Conservation (phyloP, 2,888 invertebrate species). For the Listrodromus nycthemerus region DNA sequence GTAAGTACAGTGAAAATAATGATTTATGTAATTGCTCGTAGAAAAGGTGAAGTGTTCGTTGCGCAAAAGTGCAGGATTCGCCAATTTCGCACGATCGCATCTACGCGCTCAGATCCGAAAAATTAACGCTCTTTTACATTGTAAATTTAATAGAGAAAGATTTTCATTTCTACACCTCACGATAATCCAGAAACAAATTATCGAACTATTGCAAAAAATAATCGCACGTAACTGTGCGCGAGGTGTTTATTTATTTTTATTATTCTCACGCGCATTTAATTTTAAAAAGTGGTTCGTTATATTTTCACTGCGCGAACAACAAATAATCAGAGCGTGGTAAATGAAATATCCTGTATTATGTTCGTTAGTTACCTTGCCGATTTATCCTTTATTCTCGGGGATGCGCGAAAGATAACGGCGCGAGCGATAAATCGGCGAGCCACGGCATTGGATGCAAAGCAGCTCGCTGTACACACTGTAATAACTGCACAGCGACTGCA, state of each 20-base stretch:
- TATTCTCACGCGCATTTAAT: neutral
- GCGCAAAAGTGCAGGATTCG: neutral
- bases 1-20: neutral
- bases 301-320: neutral
- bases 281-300: neutral
- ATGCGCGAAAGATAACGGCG: slow-evolving; percentile 16
- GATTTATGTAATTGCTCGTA: neutral
- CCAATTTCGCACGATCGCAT: neutral
- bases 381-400: slow-evolving; percentile 25
- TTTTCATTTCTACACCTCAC: neutral
- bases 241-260: neutral
- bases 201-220: neutral
- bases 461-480: slow-evolving; percentile 1
- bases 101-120: neutral
- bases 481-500: slow-evolving; percentile 4
- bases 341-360: slow-evolving; percentile 12
- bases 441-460: slow-evolving; percentile 1
- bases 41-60: neutral
- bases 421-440: slow-evolving; percentile 13
- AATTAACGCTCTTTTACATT: neutral
- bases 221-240: neutral
- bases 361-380: slow-evolving; percentile 28
- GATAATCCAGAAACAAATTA: neutral
- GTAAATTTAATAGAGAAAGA: neutral
- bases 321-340: neutral